Conservation (phyloP, 2,113 vertebrate genomes). For the Epinephelus moara region DNA sequence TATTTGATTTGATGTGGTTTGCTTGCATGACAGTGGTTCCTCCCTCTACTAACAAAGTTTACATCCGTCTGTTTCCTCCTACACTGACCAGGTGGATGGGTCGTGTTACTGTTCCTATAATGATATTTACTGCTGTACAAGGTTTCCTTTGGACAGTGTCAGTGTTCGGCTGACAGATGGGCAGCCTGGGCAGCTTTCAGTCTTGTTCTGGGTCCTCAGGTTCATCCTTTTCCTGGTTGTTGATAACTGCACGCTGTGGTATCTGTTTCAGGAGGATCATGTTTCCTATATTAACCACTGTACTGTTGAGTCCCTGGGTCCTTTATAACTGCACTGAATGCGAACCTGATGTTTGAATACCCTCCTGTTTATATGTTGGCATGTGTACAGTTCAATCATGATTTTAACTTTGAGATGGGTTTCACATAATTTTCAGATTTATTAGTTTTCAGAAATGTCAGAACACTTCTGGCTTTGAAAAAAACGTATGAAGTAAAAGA, state of each 20-base stretch:
- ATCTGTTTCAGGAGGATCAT: slow-evolving; percentile 64
- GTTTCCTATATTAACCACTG: slow-evolving; percentile 65
- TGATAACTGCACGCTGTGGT: slow-evolving; percentile 79
- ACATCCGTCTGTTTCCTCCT: slow-evolving; percentile 43
- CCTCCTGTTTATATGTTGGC: slow-evolving; percentile 28
- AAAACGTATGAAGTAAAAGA: background rate
- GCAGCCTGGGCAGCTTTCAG: slow-evolving; percentile 30
- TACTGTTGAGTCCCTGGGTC: slow-evolving; percentile 33
- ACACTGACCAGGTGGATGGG: slow-evolving; percentile 65
- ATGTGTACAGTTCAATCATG: slow-evolving; percentile 37
- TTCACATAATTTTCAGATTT: background rate
- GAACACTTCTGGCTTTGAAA: background rate
- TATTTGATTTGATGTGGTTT: slow-evolving; percentile 45
- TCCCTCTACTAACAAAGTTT: slow-evolving; percentile 68
- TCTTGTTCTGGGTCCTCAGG: slow-evolving; percentile 40
- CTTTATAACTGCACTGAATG: slow-evolving; percentile 66
- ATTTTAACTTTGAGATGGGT: slow-evolving; percentile 3
- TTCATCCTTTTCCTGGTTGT: slow-evolving; percentile 53
- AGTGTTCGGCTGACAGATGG: slow-evolving; percentile 26
- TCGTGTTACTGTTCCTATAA: slow-evolving; percentile 7
- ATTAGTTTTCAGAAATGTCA: background rate
- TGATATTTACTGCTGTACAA: background rate
- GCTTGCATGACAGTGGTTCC: slow-evolving; percentile 67
- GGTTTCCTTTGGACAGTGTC: slow-evolving; percentile 21
- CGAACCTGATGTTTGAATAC: slow-evolving; percentile 44